Evolutionary conservation across 2,888 invertebrate species (phyloP), one percentile per base, ranked within the genome.

Genomic region (Lasioglossum marginatum): DNA sequence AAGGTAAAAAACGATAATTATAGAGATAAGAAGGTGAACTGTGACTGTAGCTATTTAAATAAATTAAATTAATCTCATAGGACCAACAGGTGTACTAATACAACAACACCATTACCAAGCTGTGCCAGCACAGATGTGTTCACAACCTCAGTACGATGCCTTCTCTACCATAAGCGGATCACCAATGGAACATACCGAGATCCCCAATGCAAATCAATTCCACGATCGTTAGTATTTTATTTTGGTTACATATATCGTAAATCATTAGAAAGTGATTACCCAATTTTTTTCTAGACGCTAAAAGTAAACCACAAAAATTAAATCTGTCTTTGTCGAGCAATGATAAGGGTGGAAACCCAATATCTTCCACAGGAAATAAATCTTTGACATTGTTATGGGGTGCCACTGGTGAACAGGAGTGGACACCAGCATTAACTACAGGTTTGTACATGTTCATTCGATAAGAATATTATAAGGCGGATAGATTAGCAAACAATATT

Each of bases 371-470:
- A 40, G 91, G 91, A n/a, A 95, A 93, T 85, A 96, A 96, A 92
- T 96, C 96, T 91, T 96, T 97, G 76, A 97, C 98, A 0, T 95
- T 98, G 52, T 96, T 98, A 73, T 99, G 99, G 99, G 99, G 99
- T 40, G 98, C 98, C 5, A 99, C 99, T 0, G 99, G 99, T 60
- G 99, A 99, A 95, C 99, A 99, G 95, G 99, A 99, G 95, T 99
- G 99, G 99, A 99, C 99, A 3, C 99, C 99, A 0, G 98, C 98
- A 45, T 96, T 99, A 83, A 99, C 99, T 4, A 99, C 99, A 96
- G 99, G 99, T 98, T 95, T 92, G 94, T 84, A 85, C 82, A 79
- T 79, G 68, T 86, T 80, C 70, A 83, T 86, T 52, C 73, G 16
- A 48, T 84, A 76, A 77, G 72, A 75, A 77, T 71, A 66, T 77